A percentile compares a stretch with the other conserved stretches of the same genome.
phyloP scores from a whole-genome alignment of 2,113 vertebrate genomes.

The Marmota flaviventris region DNA sequence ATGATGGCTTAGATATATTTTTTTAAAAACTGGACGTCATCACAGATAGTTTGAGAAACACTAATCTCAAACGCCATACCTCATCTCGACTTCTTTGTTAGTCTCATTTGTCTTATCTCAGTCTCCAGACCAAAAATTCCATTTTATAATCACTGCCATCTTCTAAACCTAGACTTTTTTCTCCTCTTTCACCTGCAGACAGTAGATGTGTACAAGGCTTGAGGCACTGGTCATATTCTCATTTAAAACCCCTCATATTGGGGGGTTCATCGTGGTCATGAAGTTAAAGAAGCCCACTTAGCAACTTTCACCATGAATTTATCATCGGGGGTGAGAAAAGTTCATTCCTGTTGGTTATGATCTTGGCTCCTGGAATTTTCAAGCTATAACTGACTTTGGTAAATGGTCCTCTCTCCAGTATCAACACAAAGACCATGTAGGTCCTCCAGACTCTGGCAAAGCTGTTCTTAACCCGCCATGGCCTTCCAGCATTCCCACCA shows the following conservation, averaged over 20 bases:
- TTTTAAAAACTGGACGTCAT: slow-evolving; percentile 12
- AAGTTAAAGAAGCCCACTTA: not conserved
- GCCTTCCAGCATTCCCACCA: not conserved
- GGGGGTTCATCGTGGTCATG: not conserved
- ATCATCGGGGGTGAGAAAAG: not conserved
- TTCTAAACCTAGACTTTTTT: not conserved
- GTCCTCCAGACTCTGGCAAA: not conserved
- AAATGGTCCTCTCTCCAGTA: not conserved
- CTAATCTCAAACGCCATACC: not conserved
- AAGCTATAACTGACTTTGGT: not conserved
- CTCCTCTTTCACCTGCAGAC: not conserved
- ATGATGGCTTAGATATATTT: not conserved
- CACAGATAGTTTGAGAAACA: slow-evolving; percentile 41
- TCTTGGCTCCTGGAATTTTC: not conserved
- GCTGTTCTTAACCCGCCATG: slow-evolving; percentile 38
- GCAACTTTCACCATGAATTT: not conserved
- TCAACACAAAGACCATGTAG: not conserved
- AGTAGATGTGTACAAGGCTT: not conserved
- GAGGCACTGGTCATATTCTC: not conserved
- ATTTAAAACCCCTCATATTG: not conserved
- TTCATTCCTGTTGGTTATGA: not conserved
- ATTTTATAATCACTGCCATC: not conserved
- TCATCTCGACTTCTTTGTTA: not conserved
- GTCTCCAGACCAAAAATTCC: not conserved
- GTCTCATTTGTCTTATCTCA: slow-evolving; percentile 33